Evolutionary conservation across 2,888 invertebrate genomes (phyloP), one percentile per base, ranked within the genome.

Genomic region (Smittia aterrima): DNA sequence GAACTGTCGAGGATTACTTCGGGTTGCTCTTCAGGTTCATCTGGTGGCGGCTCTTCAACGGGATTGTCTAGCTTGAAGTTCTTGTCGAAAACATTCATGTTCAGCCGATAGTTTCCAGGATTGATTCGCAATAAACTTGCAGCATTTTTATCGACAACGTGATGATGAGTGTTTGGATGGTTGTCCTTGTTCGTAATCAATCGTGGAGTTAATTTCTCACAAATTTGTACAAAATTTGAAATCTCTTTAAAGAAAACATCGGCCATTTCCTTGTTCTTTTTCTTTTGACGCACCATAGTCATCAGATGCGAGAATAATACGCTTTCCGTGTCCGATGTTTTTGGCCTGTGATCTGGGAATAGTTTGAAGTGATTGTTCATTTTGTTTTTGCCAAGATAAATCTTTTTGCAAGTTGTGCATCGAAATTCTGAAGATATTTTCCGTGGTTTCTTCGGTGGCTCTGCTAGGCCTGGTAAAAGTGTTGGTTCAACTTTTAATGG

Each of bases 351-450:
- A 75, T 85, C 85, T 1, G 89, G 89, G 80, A 87, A 84, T 77
- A 87, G 84, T 77, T 86, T 83, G 76, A 88, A 86, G 80, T 90
- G 90, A 75, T 86, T 81, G 20, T 86, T 83, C 82, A 90, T 85
- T 71, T 87, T 85, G 32, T 83, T 85, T 77, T 85, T 83, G 4
- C 89, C 89, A 71, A 89, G 81, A 79, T 89, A 90, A 16, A 87
- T 85, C 79, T 89, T 89, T 72, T 85, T 84, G 80, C 90, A 90
- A n/a, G 85, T 86, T 1, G 86, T 86, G 79, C 89, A 90, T 40
- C 85, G 83, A 78, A 85, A 87, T 66, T 85, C 84, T 58, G 85
- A 81, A 0, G 85, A 82, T 76, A 85, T 84, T 72, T 83, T 85
- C 64, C 85, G 82, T 78, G 47, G 58, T 22, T 64, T 72, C 83